Evolutionary conservation across 2,113 vertebrate species (phyloP).

Genomic region (Ailurus styani): DNA sequence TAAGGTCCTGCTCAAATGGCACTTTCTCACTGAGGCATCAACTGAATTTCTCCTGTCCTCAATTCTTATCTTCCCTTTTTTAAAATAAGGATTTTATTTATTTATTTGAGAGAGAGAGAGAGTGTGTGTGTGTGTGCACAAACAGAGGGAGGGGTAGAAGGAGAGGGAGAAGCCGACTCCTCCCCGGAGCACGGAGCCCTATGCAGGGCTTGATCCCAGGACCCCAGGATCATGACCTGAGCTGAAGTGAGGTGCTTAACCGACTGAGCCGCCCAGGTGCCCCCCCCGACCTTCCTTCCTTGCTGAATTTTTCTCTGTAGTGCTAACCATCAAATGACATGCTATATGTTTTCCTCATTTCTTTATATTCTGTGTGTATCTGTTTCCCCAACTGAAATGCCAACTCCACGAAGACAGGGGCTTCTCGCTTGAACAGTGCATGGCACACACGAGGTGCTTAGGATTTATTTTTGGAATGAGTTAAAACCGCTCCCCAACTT

Average conservation of each 20-base stretch:
- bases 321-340: neutral
- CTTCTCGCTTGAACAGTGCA: neutral
- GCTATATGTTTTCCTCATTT: neutral
- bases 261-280: neutral
- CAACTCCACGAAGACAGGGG: neutral
- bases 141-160: neutral
- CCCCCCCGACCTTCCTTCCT: neutral
- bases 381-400: neutral
- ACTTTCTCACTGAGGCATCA: neutral
- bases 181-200: neutral
- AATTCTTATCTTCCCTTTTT: neutral
- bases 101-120: too few relatives aligned
- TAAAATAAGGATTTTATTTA: neutral
- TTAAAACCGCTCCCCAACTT: neutral
- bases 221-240: neutral
- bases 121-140: neutral
- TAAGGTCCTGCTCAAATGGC: neutral
- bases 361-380: neutral
- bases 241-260: neutral
- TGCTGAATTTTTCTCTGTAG: neutral
- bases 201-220: neutral
- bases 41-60: neutral
- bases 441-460: neutral
- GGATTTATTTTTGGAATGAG: neutral
- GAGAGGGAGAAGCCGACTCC: neutral